A percentile compares a stretch with the other conserved stretches of the same genome.
Evolutionary conservation across 2,888 invertebrate species (phyloP).

Genomic region (Scelioninae gen. 2): DNA sequence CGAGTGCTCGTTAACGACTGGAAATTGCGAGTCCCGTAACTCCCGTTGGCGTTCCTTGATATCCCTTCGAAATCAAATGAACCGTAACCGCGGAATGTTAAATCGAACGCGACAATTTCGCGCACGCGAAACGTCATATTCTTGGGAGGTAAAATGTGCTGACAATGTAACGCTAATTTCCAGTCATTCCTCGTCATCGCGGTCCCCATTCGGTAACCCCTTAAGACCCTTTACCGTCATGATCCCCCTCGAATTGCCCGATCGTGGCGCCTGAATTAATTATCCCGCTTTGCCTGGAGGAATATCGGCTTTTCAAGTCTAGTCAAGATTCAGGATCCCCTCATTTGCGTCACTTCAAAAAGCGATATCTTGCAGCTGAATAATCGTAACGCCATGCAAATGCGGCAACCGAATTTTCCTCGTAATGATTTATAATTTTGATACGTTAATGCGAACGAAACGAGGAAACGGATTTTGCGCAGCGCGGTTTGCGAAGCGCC

Average conservation of each 20-base stretch:
- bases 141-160: constrained; percentile 41
- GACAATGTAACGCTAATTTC: constrained; percentile 55
- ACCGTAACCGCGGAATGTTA: constrained; percentile 20
- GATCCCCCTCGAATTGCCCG: constrained; percentile 55
- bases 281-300: constrained; percentile 55
- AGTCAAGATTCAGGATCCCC: constrained; percentile 53
- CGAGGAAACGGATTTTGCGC: too few relatives aligned
- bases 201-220: constrained; percentile 39
- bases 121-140: constrained; percentile 23
- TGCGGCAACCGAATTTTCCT: constrained; percentile 34
- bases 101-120: constrained; percentile 31
- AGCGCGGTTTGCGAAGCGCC: too few relatives aligned
- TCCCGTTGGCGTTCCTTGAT: too few relatives aligned
- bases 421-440: constrained; percentile 48
- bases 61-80: too few relatives aligned
- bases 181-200: constrained; percentile 55
- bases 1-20: too few relatives aligned
- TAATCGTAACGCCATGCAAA: constrained; percentile 55
- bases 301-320: constrained; percentile 58
- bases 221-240: constrained; percentile 52
- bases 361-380: constrained; percentile 53
- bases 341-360: constrained; percentile 54
- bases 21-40: too few relatives aligned
- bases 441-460: constrained; percentile 30
- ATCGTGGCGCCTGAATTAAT: constrained; percentile 58